These are phyloP conservation scores for Australoheros facetus DNA, from an alignment of 2,797 vertebrate species.

Conservation along the genomic window DNA sequence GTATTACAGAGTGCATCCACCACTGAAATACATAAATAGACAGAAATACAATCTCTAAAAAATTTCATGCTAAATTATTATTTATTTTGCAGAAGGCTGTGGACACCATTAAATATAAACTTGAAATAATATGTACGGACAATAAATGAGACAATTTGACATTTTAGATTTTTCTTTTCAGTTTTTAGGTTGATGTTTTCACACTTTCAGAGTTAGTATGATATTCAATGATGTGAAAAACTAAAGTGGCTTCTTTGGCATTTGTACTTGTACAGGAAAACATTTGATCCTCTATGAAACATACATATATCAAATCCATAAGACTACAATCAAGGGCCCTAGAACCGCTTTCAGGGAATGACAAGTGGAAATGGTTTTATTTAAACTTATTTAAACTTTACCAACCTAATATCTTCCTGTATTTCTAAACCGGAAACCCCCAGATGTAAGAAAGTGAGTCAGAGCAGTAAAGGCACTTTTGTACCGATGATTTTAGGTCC, in stretches of 20 bases:
- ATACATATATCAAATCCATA: background rate
- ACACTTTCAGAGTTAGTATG: no score
- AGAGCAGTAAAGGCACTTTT: background rate
- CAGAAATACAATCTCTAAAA: background rate
- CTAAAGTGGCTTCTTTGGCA: background rate
- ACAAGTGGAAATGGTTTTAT: background rate
- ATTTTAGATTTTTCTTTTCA: background rate
- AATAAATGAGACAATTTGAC: constrained; percentile 2
- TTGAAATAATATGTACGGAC: background rate
- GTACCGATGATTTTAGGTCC: background rate
- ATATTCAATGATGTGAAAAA: background rate
- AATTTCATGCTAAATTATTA: background rate
- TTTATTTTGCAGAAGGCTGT: background rate
- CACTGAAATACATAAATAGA: background rate
- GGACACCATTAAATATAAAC: background rate
- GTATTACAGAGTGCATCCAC: background rate
- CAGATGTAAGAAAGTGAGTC: background rate
- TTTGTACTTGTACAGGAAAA: background rate
- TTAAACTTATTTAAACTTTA: background rate
- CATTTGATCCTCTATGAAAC: background rate
- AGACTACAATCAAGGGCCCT: background rate
- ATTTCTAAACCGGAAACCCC: background rate
- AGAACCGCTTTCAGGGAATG: background rate
- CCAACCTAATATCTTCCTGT: no score
- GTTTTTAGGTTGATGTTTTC: background rate